Evolutionary conservation across 2,113 vertebrate species (phyloP).

Genomic region (Calidris pugnax): DNA sequence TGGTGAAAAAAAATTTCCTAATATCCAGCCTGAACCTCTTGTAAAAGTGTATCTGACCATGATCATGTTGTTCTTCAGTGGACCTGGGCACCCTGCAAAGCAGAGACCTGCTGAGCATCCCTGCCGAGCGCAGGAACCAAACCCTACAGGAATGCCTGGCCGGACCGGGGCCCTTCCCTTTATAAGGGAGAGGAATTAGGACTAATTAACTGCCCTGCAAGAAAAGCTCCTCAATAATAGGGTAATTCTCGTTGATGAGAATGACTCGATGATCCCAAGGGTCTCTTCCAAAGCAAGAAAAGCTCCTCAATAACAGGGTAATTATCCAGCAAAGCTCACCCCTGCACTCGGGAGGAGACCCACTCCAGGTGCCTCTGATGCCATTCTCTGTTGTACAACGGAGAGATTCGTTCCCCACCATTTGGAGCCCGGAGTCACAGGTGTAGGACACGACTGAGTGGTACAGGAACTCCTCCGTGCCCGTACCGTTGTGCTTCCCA

Average conservation of each 20-base stretch:
- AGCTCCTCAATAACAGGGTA: accelerated
- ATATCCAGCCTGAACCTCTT: no score
- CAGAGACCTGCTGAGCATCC: neutral
- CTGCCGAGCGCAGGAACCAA: neutral
- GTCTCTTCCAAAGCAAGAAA: no score
- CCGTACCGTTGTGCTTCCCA: neutral
- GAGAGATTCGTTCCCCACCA: conserved; percentile 41
- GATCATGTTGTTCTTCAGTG: neutral
- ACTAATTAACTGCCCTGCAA: neutral
- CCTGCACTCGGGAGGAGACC: conserved; percentile 41
- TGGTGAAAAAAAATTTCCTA: no score
- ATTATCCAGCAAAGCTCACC: neutral
- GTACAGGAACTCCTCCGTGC: neutral
- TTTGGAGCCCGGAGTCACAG: conserved; percentile 37
- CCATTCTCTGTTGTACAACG: neutral
- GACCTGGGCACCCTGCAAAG: neutral
- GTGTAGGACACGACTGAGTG: neutral
- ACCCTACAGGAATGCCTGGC: accelerated
- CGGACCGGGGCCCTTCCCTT: neutral
- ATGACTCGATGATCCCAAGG: no score
- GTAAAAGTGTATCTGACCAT: accelerated
- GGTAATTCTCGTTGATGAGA: no score
- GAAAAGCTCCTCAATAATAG: accelerated
- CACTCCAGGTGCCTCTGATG: neutral
- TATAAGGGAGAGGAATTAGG: neutral